phyloP scores from a whole-genome alignment of 2,113 vertebrate genomes.

The Oxyruncus cristatus region DNA sequence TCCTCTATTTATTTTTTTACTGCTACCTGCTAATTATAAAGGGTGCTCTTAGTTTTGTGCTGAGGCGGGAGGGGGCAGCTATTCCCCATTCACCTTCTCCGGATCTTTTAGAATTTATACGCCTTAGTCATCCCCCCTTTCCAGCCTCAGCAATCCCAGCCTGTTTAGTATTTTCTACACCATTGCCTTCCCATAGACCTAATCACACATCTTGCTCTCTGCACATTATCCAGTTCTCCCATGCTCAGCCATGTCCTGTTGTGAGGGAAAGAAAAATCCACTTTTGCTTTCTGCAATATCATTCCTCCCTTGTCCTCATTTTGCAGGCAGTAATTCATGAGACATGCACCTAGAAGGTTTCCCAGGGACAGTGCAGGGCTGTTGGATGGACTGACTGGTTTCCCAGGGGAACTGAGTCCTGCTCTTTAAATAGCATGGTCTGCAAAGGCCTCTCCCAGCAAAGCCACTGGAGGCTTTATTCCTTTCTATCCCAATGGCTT shows the following conservation, averaged over 20 bases:
- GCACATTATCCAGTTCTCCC: background rate
- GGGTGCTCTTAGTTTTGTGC: background rate
- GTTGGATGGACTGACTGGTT: accelerated
- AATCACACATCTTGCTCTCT: background rate
- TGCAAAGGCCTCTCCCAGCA: background rate
- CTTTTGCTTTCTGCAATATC: background rate
- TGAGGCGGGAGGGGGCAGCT: background rate
- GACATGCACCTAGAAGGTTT: background rate
- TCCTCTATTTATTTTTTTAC: conserved; percentile 42
- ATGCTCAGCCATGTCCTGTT: background rate
- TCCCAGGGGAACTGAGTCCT: background rate
- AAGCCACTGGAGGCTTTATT: background rate
- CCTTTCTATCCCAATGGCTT: background rate
- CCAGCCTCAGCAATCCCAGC: background rate
- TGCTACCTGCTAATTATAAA: background rate
- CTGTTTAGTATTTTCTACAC: background rate
- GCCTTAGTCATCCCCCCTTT: background rate
- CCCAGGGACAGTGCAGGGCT: background rate
- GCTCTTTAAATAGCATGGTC: background rate
- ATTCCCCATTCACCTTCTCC: background rate
- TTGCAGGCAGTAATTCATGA: background rate
- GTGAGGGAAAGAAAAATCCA: background rate
- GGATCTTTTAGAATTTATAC: background rate
- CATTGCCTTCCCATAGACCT: accelerated
- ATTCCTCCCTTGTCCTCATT: background rate